Conservation (phyloP, 1,140 invertebrate genomes). For the Galendromus occidentalis region DNA sequence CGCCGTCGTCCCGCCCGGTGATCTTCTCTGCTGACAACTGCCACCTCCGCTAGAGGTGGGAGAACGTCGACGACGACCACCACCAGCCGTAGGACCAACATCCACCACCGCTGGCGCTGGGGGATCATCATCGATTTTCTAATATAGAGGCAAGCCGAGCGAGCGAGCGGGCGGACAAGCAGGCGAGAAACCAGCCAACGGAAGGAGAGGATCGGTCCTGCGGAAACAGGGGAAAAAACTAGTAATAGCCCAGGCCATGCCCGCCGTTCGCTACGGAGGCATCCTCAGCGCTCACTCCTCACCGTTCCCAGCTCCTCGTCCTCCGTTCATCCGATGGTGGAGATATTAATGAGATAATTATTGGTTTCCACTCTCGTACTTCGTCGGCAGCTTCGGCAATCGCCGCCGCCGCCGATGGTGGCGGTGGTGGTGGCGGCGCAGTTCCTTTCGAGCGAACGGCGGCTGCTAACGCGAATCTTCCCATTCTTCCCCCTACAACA, state of each 20-base stretch:
- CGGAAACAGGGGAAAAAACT: not conserved
- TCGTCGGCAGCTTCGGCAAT: not conserved
- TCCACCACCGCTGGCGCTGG: no score
- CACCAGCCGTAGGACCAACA: no score
- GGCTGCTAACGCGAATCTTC: not conserved
- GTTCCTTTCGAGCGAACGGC: not conserved
- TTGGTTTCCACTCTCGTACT: conserved; percentile 6
- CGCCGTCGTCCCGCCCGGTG: no score
- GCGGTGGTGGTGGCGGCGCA: not conserved
- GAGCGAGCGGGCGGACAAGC: not conserved
- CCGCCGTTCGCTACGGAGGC: not conserved
- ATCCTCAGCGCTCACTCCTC: not conserved
- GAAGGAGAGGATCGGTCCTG: not conserved
- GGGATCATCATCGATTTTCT: no score
- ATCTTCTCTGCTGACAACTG: no score
- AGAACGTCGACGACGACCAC: no score
- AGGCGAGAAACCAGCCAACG: not conserved
- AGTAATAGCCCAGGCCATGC: not conserved
- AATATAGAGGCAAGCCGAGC: not conserved
- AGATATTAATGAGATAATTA: conserved; percentile 12
- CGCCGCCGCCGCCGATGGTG: not conserved
- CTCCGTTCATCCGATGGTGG: conserved; percentile 4
- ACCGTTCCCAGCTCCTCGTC: not conserved
- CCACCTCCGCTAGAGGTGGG: no score
- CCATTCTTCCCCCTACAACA: no score